A percentile compares a stretch with the other conserved stretches of the same genome.
Evolutionary conservation across 2,113 vertebrate species (phyloP).

Genomic region (Rhea pennata): DNA sequence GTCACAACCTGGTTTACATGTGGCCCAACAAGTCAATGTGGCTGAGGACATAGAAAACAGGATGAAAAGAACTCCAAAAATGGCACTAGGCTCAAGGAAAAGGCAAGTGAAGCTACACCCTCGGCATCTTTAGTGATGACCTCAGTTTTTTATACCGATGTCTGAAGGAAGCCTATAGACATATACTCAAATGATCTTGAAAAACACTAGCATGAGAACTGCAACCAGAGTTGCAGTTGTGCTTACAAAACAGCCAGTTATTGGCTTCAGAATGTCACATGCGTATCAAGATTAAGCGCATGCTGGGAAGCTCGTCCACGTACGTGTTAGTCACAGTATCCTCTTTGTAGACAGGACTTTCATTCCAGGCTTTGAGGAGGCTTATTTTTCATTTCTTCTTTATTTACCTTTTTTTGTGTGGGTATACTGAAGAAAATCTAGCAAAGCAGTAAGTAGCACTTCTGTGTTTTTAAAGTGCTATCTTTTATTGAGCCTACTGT

Average conservation of each 20-base stretch:
- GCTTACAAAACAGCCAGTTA: not conserved
- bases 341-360: not conserved
- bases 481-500: not conserved
- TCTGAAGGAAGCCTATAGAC: not conserved
- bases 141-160: not conserved
- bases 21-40: not conserved
- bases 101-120: not conserved
- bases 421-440: not conserved
- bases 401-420: not conserved
- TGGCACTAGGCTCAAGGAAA: not conserved
- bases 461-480: not conserved
- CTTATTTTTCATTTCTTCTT: not conserved
- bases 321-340: fast-evolving
- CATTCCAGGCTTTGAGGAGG: not conserved
- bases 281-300: not conserved
- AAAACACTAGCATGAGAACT: not conserved
- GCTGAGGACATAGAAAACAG: not conserved
- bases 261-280: not conserved
- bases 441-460: not conserved
- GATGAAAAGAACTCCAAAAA: not conserved
- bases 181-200: not conserved
- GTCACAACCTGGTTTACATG: fast-evolving
- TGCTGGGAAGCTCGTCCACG: not conserved
- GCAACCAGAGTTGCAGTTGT: not conserved
- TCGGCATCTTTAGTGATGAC: not conserved